These are phyloP conservation scores for Scatophagus argus DNA, from an alignment of 2,113 vertebrate species.

Conservation along the genomic window DNA sequence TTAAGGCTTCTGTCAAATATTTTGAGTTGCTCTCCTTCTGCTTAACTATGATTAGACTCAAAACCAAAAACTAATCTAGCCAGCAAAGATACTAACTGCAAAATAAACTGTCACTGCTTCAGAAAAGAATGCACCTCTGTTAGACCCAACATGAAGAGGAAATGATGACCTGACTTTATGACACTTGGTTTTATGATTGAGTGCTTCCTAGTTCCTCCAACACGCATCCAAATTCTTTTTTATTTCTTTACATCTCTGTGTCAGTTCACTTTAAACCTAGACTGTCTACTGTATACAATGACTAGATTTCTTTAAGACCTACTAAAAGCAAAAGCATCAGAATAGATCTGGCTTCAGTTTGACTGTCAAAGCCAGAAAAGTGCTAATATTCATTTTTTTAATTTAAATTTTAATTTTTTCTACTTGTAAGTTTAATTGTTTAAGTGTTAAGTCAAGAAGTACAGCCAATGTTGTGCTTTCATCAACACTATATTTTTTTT, in stretches of 20 bases:
- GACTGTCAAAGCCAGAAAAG: conserved; percentile 18
- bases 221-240: conserved; percentile 8
- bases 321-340: background rate
- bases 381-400: background rate
- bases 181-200: conserved; percentile 12
- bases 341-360: background rate
- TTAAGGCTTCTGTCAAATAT: background rate
- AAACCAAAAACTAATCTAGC: conserved; percentile 71
- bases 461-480: conserved; percentile 40
- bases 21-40: conserved; percentile 21
- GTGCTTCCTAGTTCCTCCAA: conserved; percentile 40
- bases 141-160: background rate
- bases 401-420: conserved; percentile 2
- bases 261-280: background rate
- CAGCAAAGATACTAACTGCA: conserved; percentile 46
- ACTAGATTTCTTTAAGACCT: conserved; percentile 1
- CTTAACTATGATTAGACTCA: conserved; percentile 54
- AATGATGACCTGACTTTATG: background rate
- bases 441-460: background rate
- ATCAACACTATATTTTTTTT: conserved; percentile 24
- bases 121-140: conserved; percentile 19
- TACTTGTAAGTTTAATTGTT: conserved; percentile 11
- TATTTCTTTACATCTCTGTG: background rate
- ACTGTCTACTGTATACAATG: background rate
- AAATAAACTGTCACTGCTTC: conserved; percentile 27